Conservation (phyloP, 2,113 vertebrate species). For the Nanger granti region DNA sequence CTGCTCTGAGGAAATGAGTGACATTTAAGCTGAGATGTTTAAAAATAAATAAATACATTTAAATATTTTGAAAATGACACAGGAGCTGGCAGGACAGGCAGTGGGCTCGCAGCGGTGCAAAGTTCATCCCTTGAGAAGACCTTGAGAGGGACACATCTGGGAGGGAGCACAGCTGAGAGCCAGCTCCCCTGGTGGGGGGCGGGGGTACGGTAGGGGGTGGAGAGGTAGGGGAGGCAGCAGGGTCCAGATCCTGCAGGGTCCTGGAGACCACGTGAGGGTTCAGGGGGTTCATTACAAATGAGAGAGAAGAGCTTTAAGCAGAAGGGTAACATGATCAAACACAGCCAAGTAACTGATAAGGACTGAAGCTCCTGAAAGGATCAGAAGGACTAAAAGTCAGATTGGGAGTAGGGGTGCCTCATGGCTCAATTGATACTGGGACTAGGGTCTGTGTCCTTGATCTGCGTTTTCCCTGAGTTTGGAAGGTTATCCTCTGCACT, state of each 20-base stretch:
- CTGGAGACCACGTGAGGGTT: neutral
- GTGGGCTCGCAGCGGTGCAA: no score
- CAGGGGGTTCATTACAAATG: neutral
- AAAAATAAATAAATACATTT: neutral
- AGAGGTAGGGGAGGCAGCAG: neutral
- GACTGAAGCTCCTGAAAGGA: neutral
- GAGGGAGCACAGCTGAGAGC: neutral
- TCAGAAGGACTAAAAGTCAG: neutral
- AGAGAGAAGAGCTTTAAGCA: neutral
- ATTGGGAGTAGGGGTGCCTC: neutral
- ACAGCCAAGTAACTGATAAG: neutral
- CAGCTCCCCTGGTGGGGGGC: neutral
- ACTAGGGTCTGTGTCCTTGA: neutral
- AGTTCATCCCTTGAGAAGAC: neutral
- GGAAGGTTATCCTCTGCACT: neutral
- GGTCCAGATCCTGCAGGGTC: neutral
- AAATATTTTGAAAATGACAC: slow-evolving; percentile 14
- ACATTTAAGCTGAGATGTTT: neutral
- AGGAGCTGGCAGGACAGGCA: neutral
- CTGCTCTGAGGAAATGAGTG: neutral
- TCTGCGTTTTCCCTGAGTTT: neutral
- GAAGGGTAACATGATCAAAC: neutral
- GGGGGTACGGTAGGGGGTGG: rapidly evolving
- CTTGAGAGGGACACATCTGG: neutral
- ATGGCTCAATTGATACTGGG: neutral